Evolutionary conservation across 2,113 vertebrate species (phyloP), one percentile per base, ranked within the genome.

Genomic region (Percopsis transmontana): DNA sequence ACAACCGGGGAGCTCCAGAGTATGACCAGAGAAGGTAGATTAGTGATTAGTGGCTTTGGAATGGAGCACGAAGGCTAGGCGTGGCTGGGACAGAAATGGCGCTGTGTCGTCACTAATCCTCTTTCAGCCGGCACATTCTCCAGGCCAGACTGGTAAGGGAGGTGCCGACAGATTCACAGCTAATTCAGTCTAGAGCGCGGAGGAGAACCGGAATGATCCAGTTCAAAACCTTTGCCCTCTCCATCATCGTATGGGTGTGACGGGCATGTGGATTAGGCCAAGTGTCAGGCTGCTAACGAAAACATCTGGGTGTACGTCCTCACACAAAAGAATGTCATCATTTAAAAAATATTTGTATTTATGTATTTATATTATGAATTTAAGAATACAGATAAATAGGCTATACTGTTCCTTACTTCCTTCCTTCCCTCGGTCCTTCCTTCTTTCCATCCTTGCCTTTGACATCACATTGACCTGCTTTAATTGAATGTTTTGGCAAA

Each of bases 51-150:
- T 66, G 83, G 80, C 81, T 86, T 81, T 82, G 59, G 9, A 2
- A 23, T 39, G 54, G 54, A 16, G 54, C 72, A 59, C 51, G 50
- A 81, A 82, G 82, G 77, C 82, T 68, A 86, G 86, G 86, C 77
- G 83, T 79, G 86, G 81, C 78, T 20, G 61, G 50, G 70, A 77
- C 83, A 68, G 57, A 71, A 82, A 76, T 74, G 66, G 57, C 59
- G 73, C 65, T 48, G 70, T 86, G 84, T 84, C 78, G 64, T 83
- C 82, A 85, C 70, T 85, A 84, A 87, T 87, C 84, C 70, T 1
- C 62, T 55, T 40, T 33, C 74, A 48, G 55, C 81, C 78, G 83
- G 84, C 78, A 68, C 83, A 53, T 60, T 68, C 77, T 70, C 55
- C 66, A 66, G 14, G 51, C 57, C 61, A 81, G 72, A 60, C 70